Conservation (phyloP, 2,888 invertebrate species). For the Clostera curtula region DNA sequence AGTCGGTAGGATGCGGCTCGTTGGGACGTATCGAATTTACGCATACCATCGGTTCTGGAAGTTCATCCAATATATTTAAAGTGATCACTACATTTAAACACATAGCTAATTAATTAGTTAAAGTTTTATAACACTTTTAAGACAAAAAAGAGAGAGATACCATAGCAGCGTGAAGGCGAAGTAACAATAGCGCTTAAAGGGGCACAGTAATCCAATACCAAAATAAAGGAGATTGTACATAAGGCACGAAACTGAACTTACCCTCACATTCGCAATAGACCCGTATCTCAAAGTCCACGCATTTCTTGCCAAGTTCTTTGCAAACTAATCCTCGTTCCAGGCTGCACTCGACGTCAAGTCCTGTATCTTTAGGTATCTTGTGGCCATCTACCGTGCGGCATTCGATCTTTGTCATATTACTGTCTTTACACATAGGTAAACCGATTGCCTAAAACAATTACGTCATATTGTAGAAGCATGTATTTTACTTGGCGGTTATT, state of each 20-base stretch:
- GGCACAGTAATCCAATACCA: no score
- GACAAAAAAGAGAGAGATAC: no score
- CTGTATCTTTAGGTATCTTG: slow-evolving; percentile 78
- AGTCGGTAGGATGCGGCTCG: slow-evolving; percentile 78
- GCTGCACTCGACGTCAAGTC: slow-evolving; percentile 84
- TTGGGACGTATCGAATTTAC: slow-evolving; percentile 68
- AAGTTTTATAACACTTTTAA: no score
- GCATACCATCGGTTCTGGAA: slow-evolving; percentile 44
- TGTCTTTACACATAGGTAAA: slow-evolving; percentile 73
- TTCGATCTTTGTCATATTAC: slow-evolving; percentile 81
- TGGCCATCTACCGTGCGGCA: slow-evolving; percentile 82
- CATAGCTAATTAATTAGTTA: no score
- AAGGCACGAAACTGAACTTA: slow-evolving; percentile 11
- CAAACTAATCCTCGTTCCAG: slow-evolving; percentile 84
- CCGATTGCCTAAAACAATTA: slow-evolving; percentile 51
- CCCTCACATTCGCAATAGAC: slow-evolving; percentile 77
- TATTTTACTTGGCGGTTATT: not conserved
- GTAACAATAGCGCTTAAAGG: no score
- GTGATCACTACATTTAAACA: not conserved
- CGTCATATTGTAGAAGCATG: slow-evolving; percentile 2
- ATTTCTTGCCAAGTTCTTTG: slow-evolving; percentile 60
- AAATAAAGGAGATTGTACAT: slow-evolving; percentile 3
- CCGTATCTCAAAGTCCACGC: slow-evolving; percentile 89
- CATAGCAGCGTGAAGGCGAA: no score
- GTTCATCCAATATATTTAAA: not conserved